Evolutionary conservation across 2,888 invertebrate genomes (phyloP), one percentile per base, ranked within the genome.

Genomic region (Branchinecta sandiegonensis): DNA sequence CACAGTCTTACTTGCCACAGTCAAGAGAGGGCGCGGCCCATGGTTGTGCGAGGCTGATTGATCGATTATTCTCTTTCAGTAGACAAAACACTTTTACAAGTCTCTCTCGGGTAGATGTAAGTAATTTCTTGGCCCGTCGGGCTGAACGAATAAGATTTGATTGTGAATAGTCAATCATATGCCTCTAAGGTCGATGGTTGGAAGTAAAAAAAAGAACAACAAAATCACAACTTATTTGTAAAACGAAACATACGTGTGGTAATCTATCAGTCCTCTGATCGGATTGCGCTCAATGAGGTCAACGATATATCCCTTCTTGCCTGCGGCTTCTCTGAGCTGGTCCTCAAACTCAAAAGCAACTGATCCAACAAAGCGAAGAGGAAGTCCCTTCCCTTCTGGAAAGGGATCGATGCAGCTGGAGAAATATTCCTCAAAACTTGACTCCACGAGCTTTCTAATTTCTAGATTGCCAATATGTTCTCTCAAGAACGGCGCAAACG

Each of bases 351-450:
- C 56, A 8, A 17, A n/a, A 14, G 56, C 56, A 9, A 56, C 56
- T 56, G 56, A 56, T n/a, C 56, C 56, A 14, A 56, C 56, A 56
- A 56, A 56, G 56, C 56, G 56, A 17, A 56, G 56, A 17, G 56
- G 56, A 56, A 56, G 56, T 17, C 56, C 56, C 17, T 56, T 56
- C 8, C 14, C 56, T 8, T 8, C 56, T 56, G 11, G 17, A 56
- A 14, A 56, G n/a, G 17, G 17, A 56, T 56, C 56, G 10, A 56
- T 56, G 17, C n/a, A 14, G 56, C 17, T 9, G 14, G 14, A n/a
- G 17, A 56, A 56, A 56, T 14, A 56, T 56, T 56, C 56, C 8
- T 56, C 56, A 56, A 56, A 56, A 17, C 8, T 56, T 17, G n/a
- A n/a, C 17, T 56, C 9, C 14, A 56, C 56, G n/a, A 56, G n/a